Percentiles rank a stretch among this genome's conserved stretches.
phyloP scores from a whole-genome alignment of 2,797 vertebrate species.

The Pygocentrus nattereri region DNA sequence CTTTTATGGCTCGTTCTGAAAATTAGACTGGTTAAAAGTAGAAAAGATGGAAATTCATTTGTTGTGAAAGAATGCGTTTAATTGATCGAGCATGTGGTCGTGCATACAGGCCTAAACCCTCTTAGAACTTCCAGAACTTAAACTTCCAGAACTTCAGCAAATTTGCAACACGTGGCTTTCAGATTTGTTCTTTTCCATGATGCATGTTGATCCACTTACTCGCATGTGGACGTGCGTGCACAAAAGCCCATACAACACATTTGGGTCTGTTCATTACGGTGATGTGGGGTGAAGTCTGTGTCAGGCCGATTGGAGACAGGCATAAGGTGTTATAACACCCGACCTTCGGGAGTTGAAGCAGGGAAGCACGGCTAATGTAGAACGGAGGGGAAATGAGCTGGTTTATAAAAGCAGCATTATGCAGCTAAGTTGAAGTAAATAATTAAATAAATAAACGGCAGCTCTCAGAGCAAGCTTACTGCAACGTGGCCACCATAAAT shows the following conservation, averaged over 20 bases:
- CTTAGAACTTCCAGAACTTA: too few relatives aligned
- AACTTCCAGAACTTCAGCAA: background rate
- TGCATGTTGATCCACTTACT: background rate
- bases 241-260: constrained; percentile 1
- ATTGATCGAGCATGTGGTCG: too few relatives aligned
- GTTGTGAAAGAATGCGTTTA: too few relatives aligned
- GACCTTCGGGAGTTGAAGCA: constrained; percentile 20
- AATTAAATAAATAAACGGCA: constrained; percentile 30
- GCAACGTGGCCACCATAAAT: constrained; percentile 48
- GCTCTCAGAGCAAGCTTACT: constrained; percentile 2
- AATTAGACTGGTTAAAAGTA: too few relatives aligned
- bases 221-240: background rate
- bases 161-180: background rate
- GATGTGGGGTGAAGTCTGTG: background rate
- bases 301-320: constrained; percentile 16
- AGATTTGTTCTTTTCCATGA: background rate
- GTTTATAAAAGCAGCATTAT: constrained; percentile 59
- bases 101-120: too few relatives aligned
- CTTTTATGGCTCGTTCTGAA: too few relatives aligned
- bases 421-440: constrained; percentile 41
- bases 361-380: constrained; percentile 44
- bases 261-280: constrained; percentile 8
- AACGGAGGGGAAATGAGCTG: constrained; percentile 54
- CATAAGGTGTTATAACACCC: background rate
- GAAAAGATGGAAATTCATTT: too few relatives aligned